Evolutionary conservation across 92 coral and sea anemone genomes (phyloP).

Genomic region (Zoanthus sociatus): DNA sequence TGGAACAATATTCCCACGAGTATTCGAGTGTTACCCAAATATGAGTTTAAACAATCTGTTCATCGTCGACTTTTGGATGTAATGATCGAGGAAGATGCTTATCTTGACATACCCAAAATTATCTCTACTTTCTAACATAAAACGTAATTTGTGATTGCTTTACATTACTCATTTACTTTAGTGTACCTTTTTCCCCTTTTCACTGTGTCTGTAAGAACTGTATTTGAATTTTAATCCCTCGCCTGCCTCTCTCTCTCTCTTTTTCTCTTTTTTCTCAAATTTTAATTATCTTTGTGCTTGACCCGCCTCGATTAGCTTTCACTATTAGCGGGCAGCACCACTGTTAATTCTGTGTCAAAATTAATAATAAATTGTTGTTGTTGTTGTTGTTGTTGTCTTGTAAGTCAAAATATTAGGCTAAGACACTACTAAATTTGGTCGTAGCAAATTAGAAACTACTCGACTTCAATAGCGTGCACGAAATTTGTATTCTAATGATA

Average conservation of each 20-base stretch:
- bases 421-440: too few relatives aligned
- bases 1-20: background rate
- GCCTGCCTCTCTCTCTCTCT: background rate
- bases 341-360: too few relatives aligned
- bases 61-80: background rate
- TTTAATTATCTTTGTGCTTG: too few relatives aligned
- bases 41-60: background rate
- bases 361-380: too few relatives aligned
- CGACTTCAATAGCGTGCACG: too few relatives aligned
- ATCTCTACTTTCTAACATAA: background rate
- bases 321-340: too few relatives aligned
- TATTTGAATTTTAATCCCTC: background rate
- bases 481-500: too few relatives aligned
- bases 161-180: conserved; percentile 1
- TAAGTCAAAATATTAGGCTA: too few relatives aligned
- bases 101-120: background rate
- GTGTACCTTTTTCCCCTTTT: background rate
- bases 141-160: background rate
- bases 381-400: too few relatives aligned
- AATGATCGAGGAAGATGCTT: too few relatives aligned
- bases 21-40: background rate
- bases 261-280: background rate
- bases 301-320: too few relatives aligned
- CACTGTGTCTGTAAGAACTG: background rate
- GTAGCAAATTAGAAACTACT: too few relatives aligned